A percentile compares a stretch with the other conserved stretches of the same genome.
Evolutionary conservation across 2,797 vertebrate species (phyloP).

Genomic region (Holocentrus rufus): DNA sequence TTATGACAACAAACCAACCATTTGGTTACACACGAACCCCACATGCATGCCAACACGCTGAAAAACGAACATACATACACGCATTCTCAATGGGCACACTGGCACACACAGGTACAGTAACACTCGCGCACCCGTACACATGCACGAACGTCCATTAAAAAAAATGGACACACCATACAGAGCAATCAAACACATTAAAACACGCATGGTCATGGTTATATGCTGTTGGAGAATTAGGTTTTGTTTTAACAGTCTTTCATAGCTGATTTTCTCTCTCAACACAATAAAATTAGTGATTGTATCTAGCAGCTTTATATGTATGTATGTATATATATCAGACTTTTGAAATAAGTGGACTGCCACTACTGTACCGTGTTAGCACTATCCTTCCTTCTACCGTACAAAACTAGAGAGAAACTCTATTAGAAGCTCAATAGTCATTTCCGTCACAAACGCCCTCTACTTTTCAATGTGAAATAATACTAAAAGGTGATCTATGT

Average conservation of each 20-base stretch:
- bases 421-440: conserved; percentile 89
- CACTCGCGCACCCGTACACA: conserved; percentile 50
- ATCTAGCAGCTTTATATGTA: conserved; percentile 91
- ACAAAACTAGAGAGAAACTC: conserved; percentile 96
- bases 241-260: conserved; percentile 85
- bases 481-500: conserved; percentile 95
- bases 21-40: conserved; percentile 74
- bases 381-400: conserved; percentile 81
- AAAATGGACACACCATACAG: conserved; percentile 33
- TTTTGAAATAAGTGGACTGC: conserved; percentile 83
- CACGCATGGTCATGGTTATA: conserved; percentile 67
- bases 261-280: conserved; percentile 83
- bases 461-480: conserved; percentile 99
- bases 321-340: conserved; percentile 71
- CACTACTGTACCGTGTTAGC: conserved; percentile 86
- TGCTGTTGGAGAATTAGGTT: conserved; percentile 76
- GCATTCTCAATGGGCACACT: conserved; percentile 15
- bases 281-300: conserved; percentile 89
- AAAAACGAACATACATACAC: conserved; percentile 27
- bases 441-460: conserved; percentile 85
- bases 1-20: conserved; percentile 70
- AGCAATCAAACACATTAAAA: conserved; percentile 61
- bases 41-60: conserved; percentile 25
- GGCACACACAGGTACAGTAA: conserved; percentile 34
- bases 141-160: conserved; percentile 40